Base-by-base conservation (phyloP, 2,888 invertebrate species). In the Agonopterix heracliana region DNA sequence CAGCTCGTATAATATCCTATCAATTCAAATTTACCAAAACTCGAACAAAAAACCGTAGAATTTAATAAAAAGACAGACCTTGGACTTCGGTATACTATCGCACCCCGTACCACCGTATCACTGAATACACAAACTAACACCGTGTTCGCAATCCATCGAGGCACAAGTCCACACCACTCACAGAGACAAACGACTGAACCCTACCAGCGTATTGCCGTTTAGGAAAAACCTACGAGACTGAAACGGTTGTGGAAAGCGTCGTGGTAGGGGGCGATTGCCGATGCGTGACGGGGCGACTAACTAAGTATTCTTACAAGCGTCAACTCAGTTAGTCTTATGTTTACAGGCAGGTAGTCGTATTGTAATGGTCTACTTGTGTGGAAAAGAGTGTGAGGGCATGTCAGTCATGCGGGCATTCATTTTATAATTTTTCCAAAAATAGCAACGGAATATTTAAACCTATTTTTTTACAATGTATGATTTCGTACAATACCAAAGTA, bases 231-330 rank as follows among this genome's bases (percentile, higher is more conserved):
- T 57, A 65, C 64, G 60, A 59, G 59, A 60, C 60, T 11, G 41
- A 9, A 11, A 13, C 9, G 9, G 9, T 9, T 7, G 41, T 68
- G 64, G 67, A 70, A 71, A 68, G 67, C 26, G 70, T 64, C 64
- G 71, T 78, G 78, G 81, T 80, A 80, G 81, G 78, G 78, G 26
- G 78, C 70, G 66, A 53, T 56, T 79, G 66, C 59, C 77, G 78
- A 77, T 71, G 81, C 86, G 81, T 86, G 82, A 82, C 85, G 75
- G 60, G 26, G 9, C 35, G 12, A 12, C 11, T 10, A 11, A 10
- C 38, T 38, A 10, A 11, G 40, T 42, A 45, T 47, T 26, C 26
- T 5, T 5, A 26, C 26, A 26, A 26, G 5, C 26, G 26, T 7
- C 26, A 26, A 26, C 26, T 1, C 26, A 26, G 26, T 26, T 26